These are phyloP conservation scores for Spisula solida DNA, from an alignment of 2,888 invertebrate species.

Conservation along the genomic window DNA sequence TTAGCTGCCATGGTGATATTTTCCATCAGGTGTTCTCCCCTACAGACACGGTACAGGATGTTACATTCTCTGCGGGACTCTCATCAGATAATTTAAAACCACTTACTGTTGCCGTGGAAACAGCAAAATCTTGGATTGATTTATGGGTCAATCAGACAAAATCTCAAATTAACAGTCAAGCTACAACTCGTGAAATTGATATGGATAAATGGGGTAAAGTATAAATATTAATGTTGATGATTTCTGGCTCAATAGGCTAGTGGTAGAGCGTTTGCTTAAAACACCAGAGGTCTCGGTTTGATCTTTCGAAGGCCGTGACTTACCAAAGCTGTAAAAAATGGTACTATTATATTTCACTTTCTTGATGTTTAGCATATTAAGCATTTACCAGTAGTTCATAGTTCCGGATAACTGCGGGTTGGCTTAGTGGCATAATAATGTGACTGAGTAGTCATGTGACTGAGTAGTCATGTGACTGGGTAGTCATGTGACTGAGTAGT, in stretches of 20 bases:
- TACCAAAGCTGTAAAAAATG: neutral
- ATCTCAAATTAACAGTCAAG: neutral
- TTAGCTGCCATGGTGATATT: constrained; percentile 76
- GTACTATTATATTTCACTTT: neutral
- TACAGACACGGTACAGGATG: constrained; percentile 30
- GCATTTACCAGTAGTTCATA: too few species aligned
- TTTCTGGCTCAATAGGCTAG: neutral
- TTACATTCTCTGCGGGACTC: constrained; percentile 65
- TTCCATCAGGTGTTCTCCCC: constrained; percentile 71
- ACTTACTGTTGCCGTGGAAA: constrained; percentile 50
- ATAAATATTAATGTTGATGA: neutral
- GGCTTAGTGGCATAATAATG: too few species aligned
- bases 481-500: too few species aligned
- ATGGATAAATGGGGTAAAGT: constrained; percentile 16
- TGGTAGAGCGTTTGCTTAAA: neutral
- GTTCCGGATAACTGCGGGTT: too few species aligned
- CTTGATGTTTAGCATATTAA: too few species aligned
- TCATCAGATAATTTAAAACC: constrained; percentile 53
- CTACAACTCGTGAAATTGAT: neutral
- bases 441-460: too few species aligned
- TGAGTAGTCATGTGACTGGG: too few species aligned
- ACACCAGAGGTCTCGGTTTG: neutral
- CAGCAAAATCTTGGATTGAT: constrained; percentile 44
- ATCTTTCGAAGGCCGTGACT: neutral
- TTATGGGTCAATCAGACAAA: constrained; percentile 39